Conservation (phyloP, 2,888 invertebrate species). For the Drosophila recens region DNA sequence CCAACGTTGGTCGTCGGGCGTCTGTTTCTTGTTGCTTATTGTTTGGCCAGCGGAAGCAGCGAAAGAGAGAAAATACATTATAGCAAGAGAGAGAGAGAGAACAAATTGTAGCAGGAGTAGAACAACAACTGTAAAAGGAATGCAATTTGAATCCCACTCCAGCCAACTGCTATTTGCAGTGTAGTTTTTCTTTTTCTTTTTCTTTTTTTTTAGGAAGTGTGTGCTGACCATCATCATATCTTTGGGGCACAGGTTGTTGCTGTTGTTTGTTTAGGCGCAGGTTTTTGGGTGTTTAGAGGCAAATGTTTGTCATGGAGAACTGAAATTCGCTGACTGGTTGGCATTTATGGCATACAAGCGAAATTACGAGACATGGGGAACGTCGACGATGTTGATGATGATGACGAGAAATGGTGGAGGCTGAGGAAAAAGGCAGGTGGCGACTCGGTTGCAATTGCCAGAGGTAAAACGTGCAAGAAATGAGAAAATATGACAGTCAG, state of each 20-base stretch:
- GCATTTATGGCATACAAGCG: constrained; percentile 61
- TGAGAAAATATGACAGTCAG: constrained; percentile 76
- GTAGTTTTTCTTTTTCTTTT: background rate
- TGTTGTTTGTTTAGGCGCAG: constrained; percentile 45
- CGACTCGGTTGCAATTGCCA: constrained; percentile 59
- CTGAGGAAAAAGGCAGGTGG: constrained; percentile 7
- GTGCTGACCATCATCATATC: constrained; percentile 43
- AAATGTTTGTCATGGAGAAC: constrained; percentile 62
- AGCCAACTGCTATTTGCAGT: constrained; percentile 42
- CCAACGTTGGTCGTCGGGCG: constrained; percentile 28
- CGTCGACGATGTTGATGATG: constrained; percentile 41
- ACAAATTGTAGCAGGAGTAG: background rate
- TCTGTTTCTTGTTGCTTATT: constrained; percentile 38
- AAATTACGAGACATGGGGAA: constrained; percentile 62
- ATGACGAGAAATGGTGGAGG: constrained; percentile 21
- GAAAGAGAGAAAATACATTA: constrained; percentile 12
- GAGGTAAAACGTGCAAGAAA: constrained; percentile 70
- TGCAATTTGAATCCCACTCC: constrained; percentile 56
- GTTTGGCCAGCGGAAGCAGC: constrained; percentile 50
- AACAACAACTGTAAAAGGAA: constrained; percentile 42
- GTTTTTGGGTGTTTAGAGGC: constrained; percentile 49
- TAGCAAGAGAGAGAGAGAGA: background rate
- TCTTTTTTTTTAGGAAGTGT: constrained; percentile 1
- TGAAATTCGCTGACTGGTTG: constrained; percentile 65
- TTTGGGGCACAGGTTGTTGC: constrained; percentile 33